phyloP scores from a whole-genome alignment of 2,888 invertebrate species.

The Hipparchia semele region DNA sequence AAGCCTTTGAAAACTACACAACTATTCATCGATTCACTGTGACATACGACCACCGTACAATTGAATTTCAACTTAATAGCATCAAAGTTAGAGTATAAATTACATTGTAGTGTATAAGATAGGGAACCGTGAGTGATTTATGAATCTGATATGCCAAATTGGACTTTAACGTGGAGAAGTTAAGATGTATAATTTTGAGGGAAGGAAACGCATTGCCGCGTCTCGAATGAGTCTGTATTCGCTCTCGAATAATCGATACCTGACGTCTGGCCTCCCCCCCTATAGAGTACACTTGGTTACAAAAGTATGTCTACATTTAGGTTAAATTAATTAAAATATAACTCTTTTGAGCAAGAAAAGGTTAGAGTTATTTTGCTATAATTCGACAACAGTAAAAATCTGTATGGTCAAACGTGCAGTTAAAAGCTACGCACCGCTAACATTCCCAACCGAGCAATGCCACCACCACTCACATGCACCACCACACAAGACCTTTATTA shows the following conservation, averaged over 20 bases:
- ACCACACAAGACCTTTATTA: no score
- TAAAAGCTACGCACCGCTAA: no score
- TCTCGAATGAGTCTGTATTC: slow-evolving; percentile 68
- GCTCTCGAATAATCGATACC: slow-evolving; percentile 82
- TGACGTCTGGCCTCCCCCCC: slow-evolving; percentile 75
- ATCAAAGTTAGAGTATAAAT: slow-evolving; percentile 40
- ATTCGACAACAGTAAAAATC: no score
- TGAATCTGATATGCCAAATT: slow-evolving; percentile 47
- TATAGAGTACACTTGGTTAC: slow-evolving; percentile 29
- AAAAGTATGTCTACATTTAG: slow-evolving; percentile 27
- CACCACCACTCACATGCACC: no score
- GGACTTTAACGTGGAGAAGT: slow-evolving; percentile 46
- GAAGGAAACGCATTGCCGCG: slow-evolving; percentile 65
- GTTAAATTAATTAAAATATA: background rate
- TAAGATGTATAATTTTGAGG: slow-evolving; percentile 56
- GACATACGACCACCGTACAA: slow-evolving; percentile 22
- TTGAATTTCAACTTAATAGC: slow-evolving; percentile 13
- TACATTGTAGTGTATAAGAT: slow-evolving; percentile 47
- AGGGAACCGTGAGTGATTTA: slow-evolving; percentile 68
- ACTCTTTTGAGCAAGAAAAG: no score
- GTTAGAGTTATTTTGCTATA: no score
- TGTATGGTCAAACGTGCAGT: no score
- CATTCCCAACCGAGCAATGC: no score
- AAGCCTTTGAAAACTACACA: slow-evolving; percentile 67
- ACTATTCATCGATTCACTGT: slow-evolving; percentile 42